Percentiles rank a stretch among this genome's conserved stretches.
These are phyloP conservation scores for Cordylochernes scorpioides DNA, from an alignment of 2,888 invertebrate species.

Conservation along the genomic window DNA sequence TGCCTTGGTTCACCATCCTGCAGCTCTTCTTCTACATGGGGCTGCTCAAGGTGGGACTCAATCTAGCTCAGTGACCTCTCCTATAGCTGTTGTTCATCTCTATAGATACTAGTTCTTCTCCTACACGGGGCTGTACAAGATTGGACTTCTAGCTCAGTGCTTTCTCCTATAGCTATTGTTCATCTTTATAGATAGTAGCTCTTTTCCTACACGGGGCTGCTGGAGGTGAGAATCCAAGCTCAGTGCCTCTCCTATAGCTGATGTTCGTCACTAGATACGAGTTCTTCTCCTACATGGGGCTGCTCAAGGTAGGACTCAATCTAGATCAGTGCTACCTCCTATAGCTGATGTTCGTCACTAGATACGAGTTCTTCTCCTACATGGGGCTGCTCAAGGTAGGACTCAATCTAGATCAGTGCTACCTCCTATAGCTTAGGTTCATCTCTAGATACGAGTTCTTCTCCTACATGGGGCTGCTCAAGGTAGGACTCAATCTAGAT, in stretches of 20 bases:
- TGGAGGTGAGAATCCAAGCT: constrained; percentile 30
- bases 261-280: constrained; percentile 16
- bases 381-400: no score
- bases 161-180: background rate
- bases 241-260: background rate
- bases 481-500: no score
- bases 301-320: constrained; percentile 32
- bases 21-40: constrained; percentile 40
- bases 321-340: background rate
- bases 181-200: constrained; percentile 23
- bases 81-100: background rate
- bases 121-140: constrained; percentile 37
- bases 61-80: background rate
- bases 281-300: constrained; percentile 38
- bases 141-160: constrained; percentile 24
- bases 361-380: no score
- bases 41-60: constrained; percentile 31
- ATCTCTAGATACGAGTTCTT: no score
- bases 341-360: background rate
- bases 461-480: no score
- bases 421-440: no score
- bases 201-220: constrained; percentile 36
- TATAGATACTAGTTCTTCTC: constrained; percentile 31
- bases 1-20: constrained; percentile 34
- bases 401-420: no score